A percentile compares a stretch with the other conserved stretches of the same genome.
phyloP scores from a whole-genome alignment of 2,888 invertebrate species.

The Leistus spinibarbis region DNA sequence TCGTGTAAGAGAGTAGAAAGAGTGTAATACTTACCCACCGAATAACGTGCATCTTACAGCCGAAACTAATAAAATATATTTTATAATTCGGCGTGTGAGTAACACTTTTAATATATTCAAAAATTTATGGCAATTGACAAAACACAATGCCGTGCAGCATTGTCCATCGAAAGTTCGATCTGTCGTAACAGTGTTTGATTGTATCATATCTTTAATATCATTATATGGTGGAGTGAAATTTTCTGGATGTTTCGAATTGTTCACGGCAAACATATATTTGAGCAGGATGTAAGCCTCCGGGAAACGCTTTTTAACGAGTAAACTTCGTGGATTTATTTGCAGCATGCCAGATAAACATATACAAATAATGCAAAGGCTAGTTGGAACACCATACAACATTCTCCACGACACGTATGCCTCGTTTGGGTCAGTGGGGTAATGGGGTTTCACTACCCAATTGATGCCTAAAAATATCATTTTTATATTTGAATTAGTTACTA shows the following conservation, averaged over 20 bases:
- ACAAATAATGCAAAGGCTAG: conserved; percentile 50
- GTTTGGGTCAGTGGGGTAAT: background rate
- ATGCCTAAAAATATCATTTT: conserved; percentile 27
- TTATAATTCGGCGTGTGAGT: conserved; percentile 43
- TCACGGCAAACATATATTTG: conserved; percentile 59
- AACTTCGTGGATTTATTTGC: conserved; percentile 52
- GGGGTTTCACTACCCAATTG: conserved; percentile 17
- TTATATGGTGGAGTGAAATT: conserved; percentile 51
- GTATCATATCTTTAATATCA: conserved; percentile 41
- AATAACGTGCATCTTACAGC: conserved; percentile 44
- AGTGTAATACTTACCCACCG: conserved; percentile 43
- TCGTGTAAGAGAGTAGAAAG: background rate
- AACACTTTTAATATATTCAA: conserved; percentile 37
- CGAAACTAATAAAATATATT: conserved; percentile 43
- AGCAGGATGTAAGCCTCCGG: conserved; percentile 53
- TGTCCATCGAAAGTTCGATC: conserved; percentile 25
- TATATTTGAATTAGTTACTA: background rate
- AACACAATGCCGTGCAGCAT: background rate
- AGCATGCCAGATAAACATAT: conserved; percentile 10
- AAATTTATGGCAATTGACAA: conserved; percentile 27
- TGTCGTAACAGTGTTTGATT: conserved; percentile 44
- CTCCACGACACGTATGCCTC: conserved; percentile 53
- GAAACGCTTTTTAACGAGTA: conserved; percentile 52
- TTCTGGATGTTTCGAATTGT: conserved; percentile 56
- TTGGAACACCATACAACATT: conserved; percentile 54